Evolutionary conservation across 2,888 invertebrate genomes (phyloP).

Genomic region (Ligdia adustata): DNA sequence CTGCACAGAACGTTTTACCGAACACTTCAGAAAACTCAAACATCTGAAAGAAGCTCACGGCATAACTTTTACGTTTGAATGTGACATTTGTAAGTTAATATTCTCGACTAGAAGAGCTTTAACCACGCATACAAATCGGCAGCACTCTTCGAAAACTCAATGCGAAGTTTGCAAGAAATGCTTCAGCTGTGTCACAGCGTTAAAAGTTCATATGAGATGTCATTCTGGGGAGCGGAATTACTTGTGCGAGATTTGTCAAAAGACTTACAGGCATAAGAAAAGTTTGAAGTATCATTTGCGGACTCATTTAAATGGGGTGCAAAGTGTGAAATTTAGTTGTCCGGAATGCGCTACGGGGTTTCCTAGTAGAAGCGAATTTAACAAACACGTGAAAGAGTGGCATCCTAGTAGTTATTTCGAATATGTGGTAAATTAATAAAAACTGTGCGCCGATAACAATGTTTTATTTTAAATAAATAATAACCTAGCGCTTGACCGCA

Average conservation of each 20-base stretch:
- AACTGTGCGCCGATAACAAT: no score
- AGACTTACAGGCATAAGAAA: conserved; percentile 77
- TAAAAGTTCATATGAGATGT: conserved; percentile 62
- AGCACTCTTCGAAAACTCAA: conserved; percentile 67
- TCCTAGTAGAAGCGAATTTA: conserved; percentile 51
- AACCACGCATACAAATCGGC: conserved; percentile 66
- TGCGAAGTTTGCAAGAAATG: conserved; percentile 77
- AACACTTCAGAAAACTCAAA: conserved; percentile 66
- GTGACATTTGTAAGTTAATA: conserved; percentile 58
- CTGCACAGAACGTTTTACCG: conserved; percentile 62
- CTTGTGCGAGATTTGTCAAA: conserved; percentile 71
- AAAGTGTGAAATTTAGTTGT: conserved; percentile 49
- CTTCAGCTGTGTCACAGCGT: conserved; percentile 65
- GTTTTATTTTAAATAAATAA: no score
- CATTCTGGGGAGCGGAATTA: conserved; percentile 63
- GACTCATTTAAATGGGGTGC: conserved; percentile 46
- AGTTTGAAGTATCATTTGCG: conserved; percentile 70
- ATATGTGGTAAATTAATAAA: conserved; percentile 41
- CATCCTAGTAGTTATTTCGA: conserved; percentile 49
- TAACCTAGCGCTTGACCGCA: no score
- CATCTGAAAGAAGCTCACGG: conserved; percentile 66
- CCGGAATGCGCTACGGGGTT: conserved; percentile 54
- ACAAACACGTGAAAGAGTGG: conserved; percentile 61
- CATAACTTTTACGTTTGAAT: conserved; percentile 62
- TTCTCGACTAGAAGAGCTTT: conserved; percentile 60